phyloP scores from a whole-genome alignment of 1,140 invertebrate genomes.

The Hyphantria cunea region DNA sequence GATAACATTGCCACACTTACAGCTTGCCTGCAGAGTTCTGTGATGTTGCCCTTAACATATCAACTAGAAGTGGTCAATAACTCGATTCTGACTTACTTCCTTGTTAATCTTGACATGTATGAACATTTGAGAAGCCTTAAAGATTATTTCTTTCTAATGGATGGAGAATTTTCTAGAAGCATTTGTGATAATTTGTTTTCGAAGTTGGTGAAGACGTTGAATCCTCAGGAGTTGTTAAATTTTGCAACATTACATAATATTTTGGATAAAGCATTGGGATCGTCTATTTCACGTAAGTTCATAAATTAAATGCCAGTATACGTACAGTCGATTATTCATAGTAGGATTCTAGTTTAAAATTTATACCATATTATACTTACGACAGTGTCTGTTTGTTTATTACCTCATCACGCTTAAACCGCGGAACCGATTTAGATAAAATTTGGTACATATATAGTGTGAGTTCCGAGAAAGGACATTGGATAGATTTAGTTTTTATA shows the following conservation, averaged over 20 bases:
- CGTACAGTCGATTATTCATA: too few species aligned
- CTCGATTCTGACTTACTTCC: slow-evolving; percentile 86
- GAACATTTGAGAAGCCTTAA: slow-evolving; percentile 87
- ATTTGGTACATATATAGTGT: too few species aligned
- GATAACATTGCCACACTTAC: slow-evolving; percentile 82
- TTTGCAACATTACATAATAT: slow-evolving; percentile 85
- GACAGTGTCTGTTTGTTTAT: too few species aligned
- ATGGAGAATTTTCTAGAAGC: slow-evolving; percentile 88
- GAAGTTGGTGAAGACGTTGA: slow-evolving; percentile 83
- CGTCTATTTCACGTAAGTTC: slow-evolving; percentile 74
- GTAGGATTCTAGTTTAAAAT: background rate
- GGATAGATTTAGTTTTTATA: too few species aligned
- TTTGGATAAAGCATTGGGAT: slow-evolving; percentile 84
- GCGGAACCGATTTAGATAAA: too few species aligned
- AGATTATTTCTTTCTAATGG: slow-evolving; percentile 89
- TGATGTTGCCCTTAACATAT: slow-evolving; percentile 85
- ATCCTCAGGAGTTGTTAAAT: slow-evolving; percentile 86
- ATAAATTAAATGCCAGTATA: too few species aligned
- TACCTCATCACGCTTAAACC: too few species aligned
- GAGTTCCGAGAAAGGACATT: too few species aligned
- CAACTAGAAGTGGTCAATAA: slow-evolving; percentile 87
- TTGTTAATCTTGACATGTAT: slow-evolving; percentile 85
- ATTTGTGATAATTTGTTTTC: slow-evolving; percentile 86
- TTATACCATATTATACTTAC: background rate
- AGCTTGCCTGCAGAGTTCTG: slow-evolving; percentile 85